A percentile compares a stretch with the other conserved stretches of the same genome.
Evolutionary conservation across 2,888 invertebrate genomes (phyloP).

Genomic region (Nephrotoma guestfalica): DNA sequence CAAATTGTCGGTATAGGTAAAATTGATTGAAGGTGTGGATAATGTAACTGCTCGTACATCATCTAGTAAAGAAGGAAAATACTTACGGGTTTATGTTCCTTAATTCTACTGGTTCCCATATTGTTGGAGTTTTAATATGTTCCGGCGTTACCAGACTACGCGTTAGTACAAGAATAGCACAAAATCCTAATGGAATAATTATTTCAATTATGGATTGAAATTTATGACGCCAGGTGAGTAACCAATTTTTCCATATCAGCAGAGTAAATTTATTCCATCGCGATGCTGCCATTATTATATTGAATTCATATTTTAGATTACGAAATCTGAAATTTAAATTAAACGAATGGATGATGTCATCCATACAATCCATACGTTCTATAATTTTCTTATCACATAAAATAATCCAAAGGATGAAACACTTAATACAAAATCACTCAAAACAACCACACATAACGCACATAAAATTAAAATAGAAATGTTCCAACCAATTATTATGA

Average conservation of each 20-base stretch:
- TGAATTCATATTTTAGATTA: background rate
- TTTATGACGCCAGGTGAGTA: conserved; percentile 58
- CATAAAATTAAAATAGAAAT: background rate
- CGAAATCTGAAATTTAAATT: background rate
- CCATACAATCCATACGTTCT: background rate
- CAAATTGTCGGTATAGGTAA: background rate
- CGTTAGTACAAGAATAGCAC: conserved; percentile 51
- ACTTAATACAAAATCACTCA: background rate
- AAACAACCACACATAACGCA: background rate
- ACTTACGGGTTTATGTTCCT: background rate
- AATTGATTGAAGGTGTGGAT: no score
- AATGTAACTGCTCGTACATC: no score
- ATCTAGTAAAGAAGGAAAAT: background rate
- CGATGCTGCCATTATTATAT: conserved; percentile 7
- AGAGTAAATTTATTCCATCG: conserved; percentile 46
- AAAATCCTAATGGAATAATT: conserved; percentile 48
- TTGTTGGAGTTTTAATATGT: conserved; percentile 13
- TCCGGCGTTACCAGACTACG: conserved; percentile 49
- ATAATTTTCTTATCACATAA: background rate
- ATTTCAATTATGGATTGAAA: conserved; percentile 53
- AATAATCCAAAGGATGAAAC: background rate
- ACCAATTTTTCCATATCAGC: conserved; percentile 72
- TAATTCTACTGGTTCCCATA: conserved; percentile 22
- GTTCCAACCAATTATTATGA: background rate
- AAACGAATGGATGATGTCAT: background rate